Conservation (phyloP, 2,113 vertebrate genomes). For the Pteropus alecto region DNA sequence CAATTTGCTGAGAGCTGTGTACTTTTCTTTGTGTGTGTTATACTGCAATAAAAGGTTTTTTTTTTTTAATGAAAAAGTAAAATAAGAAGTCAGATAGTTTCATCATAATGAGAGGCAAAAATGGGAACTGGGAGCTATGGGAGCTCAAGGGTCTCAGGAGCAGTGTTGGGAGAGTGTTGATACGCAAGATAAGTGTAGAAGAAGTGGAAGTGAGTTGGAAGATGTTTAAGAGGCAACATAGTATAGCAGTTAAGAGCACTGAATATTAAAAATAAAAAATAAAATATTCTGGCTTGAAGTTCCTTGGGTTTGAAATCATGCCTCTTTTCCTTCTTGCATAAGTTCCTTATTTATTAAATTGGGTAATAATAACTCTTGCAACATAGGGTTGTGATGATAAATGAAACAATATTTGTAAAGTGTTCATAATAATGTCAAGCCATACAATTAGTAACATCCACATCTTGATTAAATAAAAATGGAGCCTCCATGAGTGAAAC, state of each 20-base stretch:
- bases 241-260: background rate
- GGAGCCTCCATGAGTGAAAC: background rate
- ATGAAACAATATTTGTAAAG: background rate
- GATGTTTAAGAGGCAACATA: background rate
- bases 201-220: background rate
- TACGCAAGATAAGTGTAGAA: background rate
- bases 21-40: constrained; percentile 6
- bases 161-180: background rate
- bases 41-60: background rate
- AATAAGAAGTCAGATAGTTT: background rate
- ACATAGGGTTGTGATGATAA: background rate
- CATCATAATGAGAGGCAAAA: background rate
- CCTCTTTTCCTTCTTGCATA: background rate
- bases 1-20: background rate
- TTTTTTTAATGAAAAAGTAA: background rate
- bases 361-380: background rate
- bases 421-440: background rate
- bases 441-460: background rate
- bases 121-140: background rate
- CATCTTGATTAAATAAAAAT: constrained; percentile 8
- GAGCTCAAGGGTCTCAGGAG: background rate
- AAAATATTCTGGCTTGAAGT: background rate
- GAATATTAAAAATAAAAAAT: background rate
- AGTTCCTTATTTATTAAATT: background rate
- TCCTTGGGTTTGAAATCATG: background rate